Evolutionary conservation across 37 sponge, comb jelly and placozoan genomes (phyloP).

Genomic region (Oopsacas minuta): DNA sequence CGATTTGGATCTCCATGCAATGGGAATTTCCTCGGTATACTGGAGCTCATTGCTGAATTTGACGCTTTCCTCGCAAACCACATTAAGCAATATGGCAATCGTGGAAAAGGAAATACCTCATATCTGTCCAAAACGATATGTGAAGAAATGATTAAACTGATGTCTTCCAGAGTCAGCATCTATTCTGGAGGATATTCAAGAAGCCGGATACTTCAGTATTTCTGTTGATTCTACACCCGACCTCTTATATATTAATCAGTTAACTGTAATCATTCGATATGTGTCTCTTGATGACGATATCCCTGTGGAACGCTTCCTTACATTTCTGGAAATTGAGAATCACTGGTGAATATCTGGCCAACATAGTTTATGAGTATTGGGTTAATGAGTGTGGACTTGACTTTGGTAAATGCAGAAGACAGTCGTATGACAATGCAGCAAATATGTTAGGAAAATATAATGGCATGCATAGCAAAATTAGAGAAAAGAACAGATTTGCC

Average conservation of each 20-base stretch:
- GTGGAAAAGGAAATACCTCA: background rate
- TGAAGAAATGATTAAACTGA: background rate
- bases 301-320: conserved; percentile 25
- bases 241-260: background rate
- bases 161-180: background rate
- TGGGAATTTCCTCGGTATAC: conserved; percentile 11
- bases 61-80: background rate
- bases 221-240: conserved; percentile 15
- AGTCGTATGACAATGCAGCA: conserved; percentile 26
- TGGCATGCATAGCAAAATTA: conserved; percentile 21
- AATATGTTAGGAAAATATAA: conserved; percentile 25
- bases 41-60: background rate
- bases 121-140: background rate
- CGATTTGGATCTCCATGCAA: background rate
- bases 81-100: background rate
- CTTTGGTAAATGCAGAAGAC: conserved; percentile 6
- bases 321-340: conserved; percentile 8
- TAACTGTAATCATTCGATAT: background rate
- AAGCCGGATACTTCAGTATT: background rate
- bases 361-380: background rate
- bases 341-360: conserved; percentile 21
- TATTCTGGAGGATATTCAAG: background rate
- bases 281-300: background rate
- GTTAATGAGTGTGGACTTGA: background rate
- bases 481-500: conserved; percentile 20